Percentiles rank a stretch among this genome's conserved stretches.
Conservation (phyloP, 2,888 invertebrate genomes). For the Toxonevra muliebris region DNA sequence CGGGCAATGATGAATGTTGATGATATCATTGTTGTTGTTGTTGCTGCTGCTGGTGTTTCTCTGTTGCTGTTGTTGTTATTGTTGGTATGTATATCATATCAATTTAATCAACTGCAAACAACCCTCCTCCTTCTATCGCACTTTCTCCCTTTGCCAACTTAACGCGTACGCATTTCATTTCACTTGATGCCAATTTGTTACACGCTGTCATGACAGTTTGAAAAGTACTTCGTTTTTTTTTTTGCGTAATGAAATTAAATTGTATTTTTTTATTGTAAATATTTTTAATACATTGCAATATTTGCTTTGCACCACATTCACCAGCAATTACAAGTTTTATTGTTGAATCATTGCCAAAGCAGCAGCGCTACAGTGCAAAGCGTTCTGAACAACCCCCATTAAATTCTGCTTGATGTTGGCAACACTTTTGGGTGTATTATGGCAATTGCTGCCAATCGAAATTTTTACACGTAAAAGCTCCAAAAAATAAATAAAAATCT, state of each 20-base stretch:
- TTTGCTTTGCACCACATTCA: not conserved
- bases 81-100: constrained; percentile 10
- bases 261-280: not conserved
- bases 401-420: too few species aligned
- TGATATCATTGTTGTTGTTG: constrained; percentile 22
- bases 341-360: not conserved
- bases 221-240: not conserved
- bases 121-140: constrained; percentile 24
- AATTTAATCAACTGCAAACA: constrained; percentile 28
- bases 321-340: not conserved
- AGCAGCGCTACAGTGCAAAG: not conserved
- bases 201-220: constrained; percentile 2
- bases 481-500: too few species aligned
- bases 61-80: constrained; percentile 21
- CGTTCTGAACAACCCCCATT: too few species aligned
- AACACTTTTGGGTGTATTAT: too few species aligned
- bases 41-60: constrained; percentile 13
- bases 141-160: not conserved
- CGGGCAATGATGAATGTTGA: constrained; percentile 19
- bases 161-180: not conserved
- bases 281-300: not conserved
- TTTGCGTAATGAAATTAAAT: not conserved
- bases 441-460: not conserved
- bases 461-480: not conserved
- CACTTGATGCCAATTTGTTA: not conserved